Evolutionary conservation across 2,888 invertebrate genomes (phyloP).

Genomic region (Cosmia trapezina): DNA sequence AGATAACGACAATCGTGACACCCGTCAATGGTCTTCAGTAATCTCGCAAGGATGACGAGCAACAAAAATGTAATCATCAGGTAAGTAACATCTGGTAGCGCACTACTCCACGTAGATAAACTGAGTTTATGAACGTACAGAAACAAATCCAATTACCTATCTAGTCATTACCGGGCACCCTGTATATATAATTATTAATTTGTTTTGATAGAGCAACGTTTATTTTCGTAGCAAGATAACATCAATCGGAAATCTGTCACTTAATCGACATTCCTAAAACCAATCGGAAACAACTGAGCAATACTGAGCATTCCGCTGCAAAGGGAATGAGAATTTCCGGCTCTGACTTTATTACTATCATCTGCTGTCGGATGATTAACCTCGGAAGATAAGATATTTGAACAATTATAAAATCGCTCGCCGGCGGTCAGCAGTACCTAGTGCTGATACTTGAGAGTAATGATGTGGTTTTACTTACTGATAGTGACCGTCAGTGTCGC

Average conservation of each 20-base stretch:
- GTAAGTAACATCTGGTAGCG: background rate
- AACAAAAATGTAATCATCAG: background rate
- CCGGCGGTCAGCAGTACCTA: background rate
- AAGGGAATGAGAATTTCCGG: background rate
- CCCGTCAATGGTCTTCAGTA: conserved; percentile 13
- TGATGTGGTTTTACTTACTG: background rate
- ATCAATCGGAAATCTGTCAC: background rate
- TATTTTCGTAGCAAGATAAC: background rate
- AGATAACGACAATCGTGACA: conserved; percentile 34
- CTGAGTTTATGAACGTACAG: too few relatives aligned
- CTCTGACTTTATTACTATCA: background rate
- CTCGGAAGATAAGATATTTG: background rate
- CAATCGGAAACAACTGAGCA: background rate
- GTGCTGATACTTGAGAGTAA: background rate
- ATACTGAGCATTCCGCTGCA: background rate
- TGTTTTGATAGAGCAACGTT: background rate
- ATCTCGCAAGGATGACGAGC: conserved; percentile 5
- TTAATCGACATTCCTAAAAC: background rate
- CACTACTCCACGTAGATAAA: too few relatives aligned
- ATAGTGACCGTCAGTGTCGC: background rate
- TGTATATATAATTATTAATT: background rate
- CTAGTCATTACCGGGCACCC: too few relatives aligned
- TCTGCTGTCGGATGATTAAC: background rate
- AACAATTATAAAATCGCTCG: background rate
- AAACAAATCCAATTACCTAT: too few relatives aligned